These are phyloP conservation scores for Plutomurus gul DNA, from an alignment of 1,140 invertebrate species.

Conservation along the genomic window DNA sequence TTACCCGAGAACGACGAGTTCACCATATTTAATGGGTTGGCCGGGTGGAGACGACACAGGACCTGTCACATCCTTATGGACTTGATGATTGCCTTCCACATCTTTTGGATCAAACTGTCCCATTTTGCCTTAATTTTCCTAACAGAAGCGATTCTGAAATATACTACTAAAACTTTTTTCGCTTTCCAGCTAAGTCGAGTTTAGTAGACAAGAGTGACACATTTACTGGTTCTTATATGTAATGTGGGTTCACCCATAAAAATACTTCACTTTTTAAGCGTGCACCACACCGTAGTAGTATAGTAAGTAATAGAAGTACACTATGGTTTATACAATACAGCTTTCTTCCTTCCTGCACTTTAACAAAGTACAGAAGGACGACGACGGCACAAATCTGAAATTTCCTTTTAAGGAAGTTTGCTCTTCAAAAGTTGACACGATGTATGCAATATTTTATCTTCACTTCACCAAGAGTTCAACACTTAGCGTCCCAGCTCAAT, in stretches of 20 bases:
- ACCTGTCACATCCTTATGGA: slow-evolving; percentile 38
- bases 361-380: background rate
- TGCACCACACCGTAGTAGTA: no score
- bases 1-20: slow-evolving; percentile 91
- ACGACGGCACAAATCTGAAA: slow-evolving; percentile 11
- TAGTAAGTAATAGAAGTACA: no score
- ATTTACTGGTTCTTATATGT: no score
- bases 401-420: slow-evolving; percentile 24
- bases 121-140: slow-evolving; percentile 34
- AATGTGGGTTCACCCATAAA: no score
- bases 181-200: background rate
- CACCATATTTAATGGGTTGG: slow-evolving; percentile 82
- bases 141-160: background rate
- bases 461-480: background rate
- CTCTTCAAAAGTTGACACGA: slow-evolving; percentile 6
- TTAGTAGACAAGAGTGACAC: no score
- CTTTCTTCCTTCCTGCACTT: slow-evolving; percentile 7
- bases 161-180: background rate
- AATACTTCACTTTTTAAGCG: no score
- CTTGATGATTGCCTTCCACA: slow-evolving; percentile 42
- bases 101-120: slow-evolving; percentile 53
- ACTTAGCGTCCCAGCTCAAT: background rate
- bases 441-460: slow-evolving; percentile 18
- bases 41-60: slow-evolving; percentile 32
- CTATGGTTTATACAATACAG: background rate